These are phyloP conservation scores for Macroteleia sp. DNA, from an alignment of 2,888 invertebrate species.

Conservation along the genomic window DNA sequence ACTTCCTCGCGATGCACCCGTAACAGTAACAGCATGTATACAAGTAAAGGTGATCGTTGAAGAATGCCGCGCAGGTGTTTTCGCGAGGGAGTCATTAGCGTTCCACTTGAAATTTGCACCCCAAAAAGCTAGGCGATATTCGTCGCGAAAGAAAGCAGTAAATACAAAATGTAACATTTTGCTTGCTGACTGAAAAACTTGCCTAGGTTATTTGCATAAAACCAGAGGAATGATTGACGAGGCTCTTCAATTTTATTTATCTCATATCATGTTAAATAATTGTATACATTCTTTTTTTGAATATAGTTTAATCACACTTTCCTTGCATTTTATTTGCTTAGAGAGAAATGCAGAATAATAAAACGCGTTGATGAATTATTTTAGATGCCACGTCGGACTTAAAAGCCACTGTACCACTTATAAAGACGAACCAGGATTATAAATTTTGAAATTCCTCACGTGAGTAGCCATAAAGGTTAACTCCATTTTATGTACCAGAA, in stretches of 20 bases:
- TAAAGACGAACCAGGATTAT: too few relatives aligned
- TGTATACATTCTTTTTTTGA: too few relatives aligned
- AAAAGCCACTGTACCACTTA: constrained; percentile 18
- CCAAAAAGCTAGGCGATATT: constrained; percentile 30
- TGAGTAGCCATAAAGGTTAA: too few relatives aligned
- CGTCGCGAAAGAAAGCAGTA: constrained; percentile 45
- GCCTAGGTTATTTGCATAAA: constrained; percentile 30
- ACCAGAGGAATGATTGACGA: constrained; percentile 29
- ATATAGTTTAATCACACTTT: constrained; percentile 2
- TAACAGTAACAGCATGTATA: constrained; percentile 42
- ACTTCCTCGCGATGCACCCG: constrained; percentile 23
- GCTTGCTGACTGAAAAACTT: constrained; percentile 22
- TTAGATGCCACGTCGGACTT: not conserved
- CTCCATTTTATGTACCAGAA: too few relatives aligned
- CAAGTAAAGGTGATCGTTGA: constrained; percentile 21
- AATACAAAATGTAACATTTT: constrained; percentile 51
- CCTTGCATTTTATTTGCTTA: not conserved
- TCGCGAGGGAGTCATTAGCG: constrained; percentile 61
- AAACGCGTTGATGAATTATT: not conserved
- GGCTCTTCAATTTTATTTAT: constrained; percentile 10
- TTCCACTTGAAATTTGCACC: constrained; percentile 38
- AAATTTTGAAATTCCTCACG: too few relatives aligned
- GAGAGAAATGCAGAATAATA: not conserved
- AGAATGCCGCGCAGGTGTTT: constrained; percentile 54
- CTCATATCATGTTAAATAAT: constrained; percentile 9